These are phyloP conservation scores for Drosophila baimaii DNA, from an alignment of 1,140 invertebrate species.

Conservation along the genomic window DNA sequence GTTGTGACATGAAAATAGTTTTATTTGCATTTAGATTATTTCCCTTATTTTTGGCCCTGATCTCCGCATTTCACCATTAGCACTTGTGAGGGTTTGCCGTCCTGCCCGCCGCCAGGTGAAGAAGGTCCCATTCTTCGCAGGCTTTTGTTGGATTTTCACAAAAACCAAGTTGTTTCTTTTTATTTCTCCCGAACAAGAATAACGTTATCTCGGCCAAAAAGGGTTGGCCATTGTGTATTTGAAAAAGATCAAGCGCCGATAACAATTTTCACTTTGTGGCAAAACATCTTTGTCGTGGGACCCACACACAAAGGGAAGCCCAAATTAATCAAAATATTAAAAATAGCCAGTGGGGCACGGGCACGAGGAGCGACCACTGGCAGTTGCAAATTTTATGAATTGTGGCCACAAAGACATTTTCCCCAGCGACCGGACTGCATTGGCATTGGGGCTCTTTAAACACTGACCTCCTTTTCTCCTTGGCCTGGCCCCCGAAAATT, in stretches of 20 bases:
- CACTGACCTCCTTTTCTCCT: constrained; percentile 16
- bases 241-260: constrained; percentile 49
- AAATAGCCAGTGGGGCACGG: constrained; percentile 45
- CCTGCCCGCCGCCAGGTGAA: constrained; percentile 22
- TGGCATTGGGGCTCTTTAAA: constrained; percentile 31
- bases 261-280: constrained; percentile 50
- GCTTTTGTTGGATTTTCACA: constrained; percentile 18
- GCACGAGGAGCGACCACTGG: too few species aligned
- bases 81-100: constrained; percentile 28
- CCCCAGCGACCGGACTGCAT: constrained; percentile 20
- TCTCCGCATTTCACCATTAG: constrained; percentile 35
- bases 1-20: constrained; percentile 69
- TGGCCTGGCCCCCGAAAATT: not conserved
- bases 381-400: constrained; percentile 56
- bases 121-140: constrained; percentile 7
- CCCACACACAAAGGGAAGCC: constrained; percentile 45
- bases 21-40: constrained; percentile 79
- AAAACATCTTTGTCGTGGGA: constrained; percentile 33
- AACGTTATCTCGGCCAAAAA: constrained; percentile 43
- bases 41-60: constrained; percentile 32
- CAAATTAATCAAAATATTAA: constrained; percentile 67
- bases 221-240: constrained; percentile 52
- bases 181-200: constrained; percentile 24
- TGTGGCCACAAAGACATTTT: constrained; percentile 46
- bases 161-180: constrained; percentile 5